These are phyloP conservation scores for Gerosis bhagava DNA, from an alignment of 2,888 invertebrate species.

Conservation along the genomic window DNA sequence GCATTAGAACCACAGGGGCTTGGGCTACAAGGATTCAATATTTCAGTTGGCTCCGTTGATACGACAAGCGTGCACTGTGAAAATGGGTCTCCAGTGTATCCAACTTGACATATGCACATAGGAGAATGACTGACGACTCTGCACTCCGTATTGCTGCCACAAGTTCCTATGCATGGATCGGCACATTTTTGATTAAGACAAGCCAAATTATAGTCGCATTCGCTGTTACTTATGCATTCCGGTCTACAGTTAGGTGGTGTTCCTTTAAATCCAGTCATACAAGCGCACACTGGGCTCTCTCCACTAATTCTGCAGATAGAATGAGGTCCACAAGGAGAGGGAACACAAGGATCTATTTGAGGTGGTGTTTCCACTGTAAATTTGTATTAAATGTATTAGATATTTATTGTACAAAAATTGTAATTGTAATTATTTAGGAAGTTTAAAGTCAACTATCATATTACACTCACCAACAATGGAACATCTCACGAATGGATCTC, in stretches of 20 bases:
- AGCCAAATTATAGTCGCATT: slow-evolving; percentile 87
- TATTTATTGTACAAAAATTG: background rate
- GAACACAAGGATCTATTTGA: slow-evolving; percentile 83
- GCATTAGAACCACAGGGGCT: slow-evolving; percentile 85
- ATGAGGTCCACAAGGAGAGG: slow-evolving; percentile 91
- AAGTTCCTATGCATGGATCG: slow-evolving; percentile 88
- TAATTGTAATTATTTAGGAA: too few species aligned
- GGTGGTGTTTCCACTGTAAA: slow-evolving; percentile 39
- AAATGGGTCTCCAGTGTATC: slow-evolving; percentile 90
- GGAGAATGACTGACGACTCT: slow-evolving; percentile 89
- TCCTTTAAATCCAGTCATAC: slow-evolving; percentile 85
- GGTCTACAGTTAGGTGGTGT: slow-evolving; percentile 90
- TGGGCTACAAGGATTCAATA: slow-evolving; percentile 84
- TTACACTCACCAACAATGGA: slow-evolving; percentile 63
- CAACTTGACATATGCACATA: slow-evolving; percentile 86
- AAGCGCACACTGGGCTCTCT: slow-evolving; percentile 88
- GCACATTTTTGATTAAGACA: slow-evolving; percentile 90
- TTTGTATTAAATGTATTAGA: background rate
- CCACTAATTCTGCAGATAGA: slow-evolving; percentile 86
- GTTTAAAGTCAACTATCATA: too few species aligned
- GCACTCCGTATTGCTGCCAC: slow-evolving; percentile 89
- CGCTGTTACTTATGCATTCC: slow-evolving; percentile 90
- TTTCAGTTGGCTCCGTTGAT: slow-evolving; percentile 58
- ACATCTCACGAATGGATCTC: slow-evolving; percentile 90
- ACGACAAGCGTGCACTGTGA: slow-evolving; percentile 79